These are phyloP conservation scores for Protophormia terraenovae DNA, from an alignment of 2,888 invertebrate genomes.

Conservation along the genomic window DNA sequence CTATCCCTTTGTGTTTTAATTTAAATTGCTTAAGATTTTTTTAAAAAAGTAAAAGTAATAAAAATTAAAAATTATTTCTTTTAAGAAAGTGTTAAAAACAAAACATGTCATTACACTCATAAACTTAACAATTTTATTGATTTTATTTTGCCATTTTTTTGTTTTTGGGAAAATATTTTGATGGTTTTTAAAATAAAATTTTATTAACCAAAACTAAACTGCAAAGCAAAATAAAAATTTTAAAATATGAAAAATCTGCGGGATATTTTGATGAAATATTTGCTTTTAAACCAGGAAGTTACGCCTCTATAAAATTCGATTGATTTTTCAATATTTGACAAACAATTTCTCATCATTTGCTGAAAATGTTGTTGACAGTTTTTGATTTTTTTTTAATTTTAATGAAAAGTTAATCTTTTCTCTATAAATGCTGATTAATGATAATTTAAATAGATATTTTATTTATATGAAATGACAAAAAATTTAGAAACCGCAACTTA, in stretches of 20 bases:
- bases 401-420: background rate
- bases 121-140: conserved; percentile 54
- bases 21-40: conserved; percentile 24
- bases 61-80: conserved; percentile 45
- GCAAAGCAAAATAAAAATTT: background rate
- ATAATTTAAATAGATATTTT: background rate
- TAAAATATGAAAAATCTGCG: background rate
- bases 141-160: conserved; percentile 15
- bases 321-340: background rate
- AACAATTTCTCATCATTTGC: background rate
- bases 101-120: conserved; percentile 55
- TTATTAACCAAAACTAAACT: conserved; percentile 53
- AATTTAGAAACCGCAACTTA: background rate
- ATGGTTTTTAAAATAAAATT: conserved; percentile 13
- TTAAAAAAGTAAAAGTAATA: conserved; percentile 35
- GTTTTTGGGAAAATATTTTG: conserved; percentile 28
- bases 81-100: conserved; percentile 49
- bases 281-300: background rate
- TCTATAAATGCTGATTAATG: background rate
- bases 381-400: background rate
- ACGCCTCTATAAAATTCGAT: background rate
- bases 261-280: background rate
- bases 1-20: conserved; percentile 39
- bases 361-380: background rate
- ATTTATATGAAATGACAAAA: background rate